Conservation (phyloP, 2,888 invertebrate species). For the Rhimphoctona megacephalus region DNA sequence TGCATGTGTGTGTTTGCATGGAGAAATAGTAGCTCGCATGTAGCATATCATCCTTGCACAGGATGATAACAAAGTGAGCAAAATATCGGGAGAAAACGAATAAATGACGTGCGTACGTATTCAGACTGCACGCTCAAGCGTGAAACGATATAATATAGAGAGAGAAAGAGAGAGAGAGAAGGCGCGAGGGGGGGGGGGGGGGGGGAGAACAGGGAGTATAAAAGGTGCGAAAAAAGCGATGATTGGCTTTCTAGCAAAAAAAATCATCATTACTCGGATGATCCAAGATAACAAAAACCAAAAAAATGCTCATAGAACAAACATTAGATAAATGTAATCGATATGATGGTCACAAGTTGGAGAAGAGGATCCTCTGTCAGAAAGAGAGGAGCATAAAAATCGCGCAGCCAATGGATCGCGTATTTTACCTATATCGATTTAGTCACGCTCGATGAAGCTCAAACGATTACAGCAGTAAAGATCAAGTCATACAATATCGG, state of each 20-base stretch:
- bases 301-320: neutral
- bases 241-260: neutral
- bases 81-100: slow-evolving; percentile 75
- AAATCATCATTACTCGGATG: neutral
- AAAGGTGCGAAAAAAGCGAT: neutral
- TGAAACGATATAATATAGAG: slow-evolving; percentile 77
- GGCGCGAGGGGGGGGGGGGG: no score
- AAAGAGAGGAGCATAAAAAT: neutral
- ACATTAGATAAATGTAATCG: neutral
- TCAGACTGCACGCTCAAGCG: slow-evolving; percentile 77
- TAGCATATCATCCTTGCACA: slow-evolving; percentile 53
- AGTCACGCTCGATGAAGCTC: slow-evolving; percentile 62
- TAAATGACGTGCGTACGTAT: slow-evolving; percentile 76
- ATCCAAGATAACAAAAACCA: neutral
- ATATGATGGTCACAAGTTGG: neutral
- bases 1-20: neutral
- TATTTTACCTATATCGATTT: slow-evolving; percentile 69
- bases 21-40: slow-evolving; percentile 49
- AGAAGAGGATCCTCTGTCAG: neutral
- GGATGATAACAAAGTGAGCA: slow-evolving; percentile 72
- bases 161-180: neutral
- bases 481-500: slow-evolving; percentile 68
- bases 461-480: slow-evolving; percentile 71
- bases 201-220: no score
- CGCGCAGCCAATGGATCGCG: neutral